Conservation (phyloP, 1,140 invertebrate genomes). For the Caenorhabditis briggsae region DNA sequence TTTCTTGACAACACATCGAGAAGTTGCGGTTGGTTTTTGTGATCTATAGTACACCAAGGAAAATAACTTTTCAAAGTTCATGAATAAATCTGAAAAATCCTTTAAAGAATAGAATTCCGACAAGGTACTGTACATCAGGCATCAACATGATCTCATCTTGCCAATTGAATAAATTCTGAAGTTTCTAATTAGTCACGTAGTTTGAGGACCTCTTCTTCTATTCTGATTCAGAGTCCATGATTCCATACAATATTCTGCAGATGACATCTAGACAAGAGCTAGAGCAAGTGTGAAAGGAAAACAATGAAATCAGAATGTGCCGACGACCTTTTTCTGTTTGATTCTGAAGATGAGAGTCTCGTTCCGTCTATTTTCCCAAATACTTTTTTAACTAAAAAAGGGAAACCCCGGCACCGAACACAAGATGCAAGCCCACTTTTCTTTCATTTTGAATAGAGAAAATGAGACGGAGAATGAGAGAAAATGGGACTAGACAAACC, state of each 20-base stretch:
- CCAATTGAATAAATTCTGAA: too few species aligned
- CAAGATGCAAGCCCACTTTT: slow-evolving; percentile 1
- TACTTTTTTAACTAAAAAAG: not conserved
- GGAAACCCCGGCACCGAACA: not conserved
- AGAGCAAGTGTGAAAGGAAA: not conserved
- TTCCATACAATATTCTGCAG: not conserved
- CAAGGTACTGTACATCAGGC: too few species aligned
- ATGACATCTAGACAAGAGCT: slow-evolving; percentile 21
- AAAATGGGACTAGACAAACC: not conserved
- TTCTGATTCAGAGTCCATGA: not conserved
- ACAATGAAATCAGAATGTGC: not conserved
- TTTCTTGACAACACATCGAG: not conserved
- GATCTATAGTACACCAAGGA: slow-evolving; percentile 20
- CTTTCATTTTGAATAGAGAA: not conserved
- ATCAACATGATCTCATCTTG: too few species aligned
- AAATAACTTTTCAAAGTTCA: not conserved
- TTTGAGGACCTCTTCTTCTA: too few species aligned
- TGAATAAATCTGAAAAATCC: too few species aligned
- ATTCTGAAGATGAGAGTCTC: not conserved
- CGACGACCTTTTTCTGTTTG: not conserved
- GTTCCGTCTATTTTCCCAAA: not conserved
- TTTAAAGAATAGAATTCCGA: too few species aligned
- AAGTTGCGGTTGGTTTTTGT: not conserved
- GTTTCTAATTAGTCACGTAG: too few species aligned
- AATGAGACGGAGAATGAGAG: not conserved